Evolutionary conservation across 1,140 invertebrate species (phyloP).

Genomic region (Steinernema feltiae): DNA sequence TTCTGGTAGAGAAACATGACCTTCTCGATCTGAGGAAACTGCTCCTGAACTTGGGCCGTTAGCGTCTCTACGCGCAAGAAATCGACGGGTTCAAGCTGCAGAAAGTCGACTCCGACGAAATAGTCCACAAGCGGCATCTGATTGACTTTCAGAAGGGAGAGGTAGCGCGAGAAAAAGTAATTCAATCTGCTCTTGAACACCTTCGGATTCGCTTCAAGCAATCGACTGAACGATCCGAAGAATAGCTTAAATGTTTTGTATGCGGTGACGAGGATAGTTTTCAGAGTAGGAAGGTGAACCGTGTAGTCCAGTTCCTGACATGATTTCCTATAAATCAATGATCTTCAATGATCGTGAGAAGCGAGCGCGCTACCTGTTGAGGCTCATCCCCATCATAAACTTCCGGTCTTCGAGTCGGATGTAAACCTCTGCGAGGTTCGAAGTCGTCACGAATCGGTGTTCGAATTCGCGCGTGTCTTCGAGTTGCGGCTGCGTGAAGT

Average conservation of each 20-base stretch:
- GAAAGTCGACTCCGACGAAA: constrained; percentile 34
- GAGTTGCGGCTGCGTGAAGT: constrained; percentile 17
- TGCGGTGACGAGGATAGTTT: constrained; percentile 25
- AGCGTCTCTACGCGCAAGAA: constrained; percentile 32
- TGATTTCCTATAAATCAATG: constrained; percentile 20
- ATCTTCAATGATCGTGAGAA: neutral
- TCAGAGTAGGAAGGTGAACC: constrained; percentile 24
- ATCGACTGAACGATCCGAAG: constrained; percentile 31
- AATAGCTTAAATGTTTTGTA: constrained; percentile 40
- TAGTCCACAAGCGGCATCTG: constrained; percentile 37
- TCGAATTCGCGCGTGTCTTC: constrained; percentile 20
- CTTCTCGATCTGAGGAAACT: constrained; percentile 36
- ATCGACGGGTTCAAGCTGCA: constrained; percentile 27
- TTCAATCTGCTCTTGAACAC: constrained; percentile 34
- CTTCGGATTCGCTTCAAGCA: constrained; percentile 23
- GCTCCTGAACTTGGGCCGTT: constrained; percentile 28
- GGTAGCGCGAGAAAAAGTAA: constrained; percentile 34
- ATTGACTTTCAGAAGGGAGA: constrained; percentile 17
- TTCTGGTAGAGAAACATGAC: constrained; percentile 36
- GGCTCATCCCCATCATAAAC: constrained; percentile 29
- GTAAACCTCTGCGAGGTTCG: constrained; percentile 32
- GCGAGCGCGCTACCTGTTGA: constrained; percentile 13
- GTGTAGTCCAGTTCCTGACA: constrained; percentile 27
- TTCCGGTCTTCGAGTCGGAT: constrained; percentile 32
- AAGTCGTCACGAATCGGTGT: constrained; percentile 28